These are phyloP conservation scores for Malurus elegans DNA, from an alignment of 2,113 vertebrate species.

Conservation along the genomic window DNA sequence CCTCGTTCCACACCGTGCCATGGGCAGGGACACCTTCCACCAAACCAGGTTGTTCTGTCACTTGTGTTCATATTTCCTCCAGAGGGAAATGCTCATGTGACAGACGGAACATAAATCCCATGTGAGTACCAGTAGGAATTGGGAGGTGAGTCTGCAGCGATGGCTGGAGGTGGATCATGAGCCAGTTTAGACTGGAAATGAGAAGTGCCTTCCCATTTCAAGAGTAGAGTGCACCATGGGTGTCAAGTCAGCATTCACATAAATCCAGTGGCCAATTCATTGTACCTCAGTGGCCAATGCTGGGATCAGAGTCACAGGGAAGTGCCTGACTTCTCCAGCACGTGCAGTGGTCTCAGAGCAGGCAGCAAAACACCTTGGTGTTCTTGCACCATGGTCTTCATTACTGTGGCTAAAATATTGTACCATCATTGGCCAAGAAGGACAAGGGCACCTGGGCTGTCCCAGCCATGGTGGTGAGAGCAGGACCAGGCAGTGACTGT, in stretches of 20 bases:
- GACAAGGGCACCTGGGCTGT: no score
- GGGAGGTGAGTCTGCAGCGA: fast-evolving
- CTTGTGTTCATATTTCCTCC: not conserved
- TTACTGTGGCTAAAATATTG: not conserved
- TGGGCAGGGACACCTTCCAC: not conserved
- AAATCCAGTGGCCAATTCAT: not conserved
- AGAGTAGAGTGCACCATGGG: not conserved
- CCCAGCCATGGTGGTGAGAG: fast-evolving
- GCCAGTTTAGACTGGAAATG: not conserved
- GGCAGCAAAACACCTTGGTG: not conserved
- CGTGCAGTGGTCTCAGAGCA: not conserved
- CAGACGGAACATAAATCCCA: not conserved
- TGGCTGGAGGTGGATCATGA: not conserved
- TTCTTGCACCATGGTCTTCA: not conserved
- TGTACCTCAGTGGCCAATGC: fast-evolving
- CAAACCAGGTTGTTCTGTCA: not conserved
- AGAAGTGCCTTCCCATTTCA: not conserved
- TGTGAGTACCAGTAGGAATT: not conserved
- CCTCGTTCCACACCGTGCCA: not conserved
- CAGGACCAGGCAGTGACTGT: not conserved
- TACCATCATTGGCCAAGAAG: not conserved
- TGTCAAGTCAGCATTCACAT: not conserved
- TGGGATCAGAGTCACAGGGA: not conserved
- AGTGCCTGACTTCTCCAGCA: not conserved
- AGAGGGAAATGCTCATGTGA: not conserved